Conservation (phyloP, 2,888 invertebrate genomes). For the Catonia carolina region DNA sequence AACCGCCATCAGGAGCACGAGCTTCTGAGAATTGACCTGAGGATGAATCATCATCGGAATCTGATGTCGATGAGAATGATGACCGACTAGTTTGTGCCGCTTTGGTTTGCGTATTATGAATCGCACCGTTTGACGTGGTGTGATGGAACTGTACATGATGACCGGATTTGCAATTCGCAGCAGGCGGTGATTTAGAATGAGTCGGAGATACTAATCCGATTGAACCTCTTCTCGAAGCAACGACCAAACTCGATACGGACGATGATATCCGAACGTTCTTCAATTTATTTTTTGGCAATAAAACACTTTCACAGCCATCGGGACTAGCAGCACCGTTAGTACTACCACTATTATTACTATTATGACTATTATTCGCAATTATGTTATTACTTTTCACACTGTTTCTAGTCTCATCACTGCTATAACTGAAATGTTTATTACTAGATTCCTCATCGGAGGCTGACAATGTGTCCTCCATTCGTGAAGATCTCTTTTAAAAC, state of each 20-base stretch:
- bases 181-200: not conserved
- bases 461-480: constrained; percentile 22
- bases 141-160: constrained; percentile 24
- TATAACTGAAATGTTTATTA: constrained; percentile 16
- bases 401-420: constrained; percentile 1
- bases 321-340: not conserved
- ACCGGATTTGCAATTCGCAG: constrained; percentile 10
- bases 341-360: not conserved
- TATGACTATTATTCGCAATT: not conserved
- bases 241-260: not conserved
- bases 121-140: constrained; percentile 15
- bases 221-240: not conserved
- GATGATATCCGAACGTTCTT: constrained; percentile 5
- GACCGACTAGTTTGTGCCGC: constrained; percentile 15
- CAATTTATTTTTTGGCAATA: no score
- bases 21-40: constrained; percentile 58
- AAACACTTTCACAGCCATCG: not conserved
- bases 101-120: no score
- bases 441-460: constrained; percentile 11
- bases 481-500: constrained; percentile 20
- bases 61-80: constrained; percentile 23
- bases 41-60: constrained; percentile 49
- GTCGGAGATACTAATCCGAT: not conserved
- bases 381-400: not conserved
- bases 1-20: constrained; percentile 79